Base-by-base conservation (phyloP, 2,113 vertebrate genomes). In the Peromyscus californicus region DNA sequence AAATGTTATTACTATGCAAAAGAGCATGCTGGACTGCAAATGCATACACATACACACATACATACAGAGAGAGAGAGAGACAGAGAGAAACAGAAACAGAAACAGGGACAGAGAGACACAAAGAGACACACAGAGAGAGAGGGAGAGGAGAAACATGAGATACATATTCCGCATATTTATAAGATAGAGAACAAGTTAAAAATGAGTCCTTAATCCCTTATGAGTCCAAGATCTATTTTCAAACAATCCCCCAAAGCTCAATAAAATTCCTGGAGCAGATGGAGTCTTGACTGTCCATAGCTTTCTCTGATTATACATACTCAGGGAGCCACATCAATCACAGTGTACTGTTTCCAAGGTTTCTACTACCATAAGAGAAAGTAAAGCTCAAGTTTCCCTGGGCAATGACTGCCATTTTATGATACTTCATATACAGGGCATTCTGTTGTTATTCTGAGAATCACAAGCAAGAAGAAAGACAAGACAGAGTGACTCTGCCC, bases 371-470 rank as follows among this genome's bases (percentile, higher is more conserved):
- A 57, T 39, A 7, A 33, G 45, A 45, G 11, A 89, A 7, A 89
- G 29, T 0, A 78, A 51, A 11, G 31, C 8, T 13, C 5, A 12
- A 36, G 2, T 6, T 39, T 0, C 24, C 21, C 15, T 33, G 5
- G 24, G 5, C 0, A 51, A 17, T 39, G n/a, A 31, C 2, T 78
- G 22, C 8, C 33, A 42, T 12, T 80, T 63, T 11, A 80, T 21
- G 6, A 36, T 26, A 21, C 21, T 54, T 16, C 26, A 54, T 42
- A 63, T 70, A 13, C 1, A 61, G 15, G 8, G 1, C 26, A 54
- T 63, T 78, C 13, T 80, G 15, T 3, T 33, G 8, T 70, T 79
- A 17, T 80, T 70, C 13, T 72, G 42, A 74, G 13, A 88, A 75
- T 29, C 54, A 33, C 12, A 33, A 16, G 42, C 22, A 76, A 45